Percentiles rank a stretch among this genome's conserved stretches.
Conservation (phyloP, 2,888 invertebrate genomes). For the Erebia palarica region DNA sequence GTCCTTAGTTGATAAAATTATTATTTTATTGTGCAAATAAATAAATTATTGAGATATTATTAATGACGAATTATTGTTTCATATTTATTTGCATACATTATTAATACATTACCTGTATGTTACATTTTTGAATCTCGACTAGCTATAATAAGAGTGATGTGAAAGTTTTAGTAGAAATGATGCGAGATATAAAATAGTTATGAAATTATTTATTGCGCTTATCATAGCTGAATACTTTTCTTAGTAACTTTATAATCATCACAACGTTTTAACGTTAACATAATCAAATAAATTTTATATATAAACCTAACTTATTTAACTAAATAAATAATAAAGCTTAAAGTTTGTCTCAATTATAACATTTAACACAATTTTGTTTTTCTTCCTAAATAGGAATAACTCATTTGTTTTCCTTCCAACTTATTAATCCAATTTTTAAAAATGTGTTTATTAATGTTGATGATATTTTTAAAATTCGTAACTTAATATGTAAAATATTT, state of each 20-base stretch:
- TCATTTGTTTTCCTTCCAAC: background rate
- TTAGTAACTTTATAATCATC: slow-evolving; percentile 27
- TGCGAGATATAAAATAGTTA: background rate
- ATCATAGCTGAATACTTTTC: slow-evolving; percentile 13
- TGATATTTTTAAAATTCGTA: background rate
- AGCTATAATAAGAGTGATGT: background rate
- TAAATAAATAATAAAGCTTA: slow-evolving; percentile 45
- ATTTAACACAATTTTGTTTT: background rate
- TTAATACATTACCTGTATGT: too few species aligned
- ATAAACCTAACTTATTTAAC: slow-evolving; percentile 27
- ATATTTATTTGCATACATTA: too few species aligned
- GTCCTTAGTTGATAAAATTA: background rate
- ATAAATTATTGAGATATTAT: background rate
- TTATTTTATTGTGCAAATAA: background rate
- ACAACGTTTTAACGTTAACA: slow-evolving; percentile 36
- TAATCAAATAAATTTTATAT: slow-evolving; percentile 11
- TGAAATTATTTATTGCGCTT: slow-evolving; percentile 17
- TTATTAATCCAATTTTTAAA: background rate
- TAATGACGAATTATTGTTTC: background rate
- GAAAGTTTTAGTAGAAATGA: background rate
- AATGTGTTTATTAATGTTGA: background rate
- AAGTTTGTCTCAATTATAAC: slow-evolving; percentile 20
- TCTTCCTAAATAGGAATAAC: background rate
- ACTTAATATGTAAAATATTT: too few species aligned
- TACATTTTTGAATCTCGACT: too few species aligned